These are phyloP conservation scores for Halcyon malimbica DNA, from an alignment of 2,113 vertebrate species.

Conservation along the genomic window DNA sequence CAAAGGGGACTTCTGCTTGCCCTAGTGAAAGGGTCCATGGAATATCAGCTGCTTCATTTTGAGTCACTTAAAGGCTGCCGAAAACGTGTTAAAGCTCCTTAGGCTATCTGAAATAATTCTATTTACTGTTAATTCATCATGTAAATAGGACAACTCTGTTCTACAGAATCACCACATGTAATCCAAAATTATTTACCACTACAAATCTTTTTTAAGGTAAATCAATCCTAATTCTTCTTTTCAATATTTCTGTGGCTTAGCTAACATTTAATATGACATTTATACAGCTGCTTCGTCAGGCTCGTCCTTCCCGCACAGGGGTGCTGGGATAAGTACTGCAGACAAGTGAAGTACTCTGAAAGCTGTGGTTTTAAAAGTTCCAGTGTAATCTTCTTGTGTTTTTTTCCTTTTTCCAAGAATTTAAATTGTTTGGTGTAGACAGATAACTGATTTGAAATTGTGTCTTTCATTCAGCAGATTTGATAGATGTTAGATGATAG, in stretches of 20 bases:
- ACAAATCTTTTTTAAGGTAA: not conserved
- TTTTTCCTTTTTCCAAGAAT: not conserved
- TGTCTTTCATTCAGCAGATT: not conserved
- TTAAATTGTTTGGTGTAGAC: slow-evolving; percentile 1
- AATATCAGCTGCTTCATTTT: too few species aligned
- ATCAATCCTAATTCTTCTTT: not conserved
- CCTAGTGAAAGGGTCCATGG: too few species aligned
- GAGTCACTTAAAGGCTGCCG: not conserved
- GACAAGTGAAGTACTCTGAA: accelerated
- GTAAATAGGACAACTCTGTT: not conserved
- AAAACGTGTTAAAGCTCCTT: not conserved
- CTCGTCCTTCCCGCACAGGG: not conserved
- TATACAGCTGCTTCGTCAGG: not conserved
- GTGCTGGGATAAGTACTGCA: not conserved
- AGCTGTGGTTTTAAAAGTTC: not conserved
- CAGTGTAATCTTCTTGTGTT: not conserved
- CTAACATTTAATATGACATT: not conserved
- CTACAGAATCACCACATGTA: accelerated
- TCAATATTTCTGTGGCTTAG: not conserved
- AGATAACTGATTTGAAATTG: not conserved
- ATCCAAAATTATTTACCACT: not conserved
- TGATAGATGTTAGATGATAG: not conserved
- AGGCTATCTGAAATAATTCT: not conserved
- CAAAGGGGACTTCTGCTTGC: too few species aligned
- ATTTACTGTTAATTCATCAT: accelerated